phyloP scores from a whole-genome alignment of 2,888 invertebrate genomes.

The Dastarcus helophoroides region DNA sequence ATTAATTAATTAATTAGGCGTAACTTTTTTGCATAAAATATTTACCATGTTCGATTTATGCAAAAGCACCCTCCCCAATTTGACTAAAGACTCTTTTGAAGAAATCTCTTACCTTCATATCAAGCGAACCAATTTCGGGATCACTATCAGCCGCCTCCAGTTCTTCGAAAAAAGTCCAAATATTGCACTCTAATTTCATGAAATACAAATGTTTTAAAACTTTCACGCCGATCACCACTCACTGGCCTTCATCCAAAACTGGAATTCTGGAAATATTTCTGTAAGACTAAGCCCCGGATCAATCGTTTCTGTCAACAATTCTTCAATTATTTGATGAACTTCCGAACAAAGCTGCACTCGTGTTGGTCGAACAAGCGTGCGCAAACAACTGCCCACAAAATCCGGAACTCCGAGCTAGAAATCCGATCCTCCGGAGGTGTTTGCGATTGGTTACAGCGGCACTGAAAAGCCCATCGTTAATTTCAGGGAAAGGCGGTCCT shows the following conservation, averaged over 20 bases:
- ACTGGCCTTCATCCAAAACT: too few relatives aligned
- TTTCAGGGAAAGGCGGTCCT: slow-evolving; percentile 3
- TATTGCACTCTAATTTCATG: slow-evolving; percentile 13
- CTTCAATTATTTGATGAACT: neutral
- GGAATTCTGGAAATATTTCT: too few relatives aligned
- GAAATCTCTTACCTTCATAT: slow-evolving; percentile 11
- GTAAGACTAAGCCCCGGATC: too few relatives aligned
- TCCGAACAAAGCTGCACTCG: neutral
- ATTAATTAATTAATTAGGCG: too few relatives aligned
- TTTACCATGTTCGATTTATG: too few relatives aligned
- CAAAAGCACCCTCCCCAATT: too few relatives aligned
- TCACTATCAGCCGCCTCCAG: slow-evolving; percentile 8
- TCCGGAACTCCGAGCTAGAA: slow-evolving; percentile 16
- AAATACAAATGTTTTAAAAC: too few relatives aligned
- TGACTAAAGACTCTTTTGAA: too few relatives aligned
- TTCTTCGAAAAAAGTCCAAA: slow-evolving; percentile 9
- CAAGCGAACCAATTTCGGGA: slow-evolving; percentile 7
- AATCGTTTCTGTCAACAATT: too few relatives aligned
- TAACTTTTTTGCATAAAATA: too few relatives aligned
- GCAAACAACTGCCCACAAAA: slow-evolving; percentile 27
- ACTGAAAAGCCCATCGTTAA: slow-evolving; percentile 8
- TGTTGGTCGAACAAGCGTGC: slow-evolving; percentile 19
- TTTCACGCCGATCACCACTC: too few relatives aligned
- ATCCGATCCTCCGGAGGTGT: slow-evolving; percentile 16
- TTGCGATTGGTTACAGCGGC: slow-evolving; percentile 17